phyloP scores from a whole-genome alignment of 2,888 invertebrate genomes.

The Drosophila testacea region DNA sequence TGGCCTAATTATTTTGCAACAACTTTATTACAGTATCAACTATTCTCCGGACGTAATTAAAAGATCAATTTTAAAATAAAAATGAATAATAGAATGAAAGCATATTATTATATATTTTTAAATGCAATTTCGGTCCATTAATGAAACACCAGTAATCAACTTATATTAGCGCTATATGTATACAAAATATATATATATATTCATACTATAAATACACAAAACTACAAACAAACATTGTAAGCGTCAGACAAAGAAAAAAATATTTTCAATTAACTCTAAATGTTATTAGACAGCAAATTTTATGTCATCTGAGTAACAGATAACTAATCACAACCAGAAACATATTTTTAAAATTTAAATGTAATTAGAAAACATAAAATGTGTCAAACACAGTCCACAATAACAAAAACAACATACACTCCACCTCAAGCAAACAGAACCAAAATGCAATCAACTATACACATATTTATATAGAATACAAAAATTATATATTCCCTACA shows the following conservation, averaged over 20 bases:
- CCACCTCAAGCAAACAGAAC: conserved; percentile 24
- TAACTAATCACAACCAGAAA: conserved; percentile 28
- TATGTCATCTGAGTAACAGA: conserved; percentile 46
- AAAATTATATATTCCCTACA: conserved; percentile 16
- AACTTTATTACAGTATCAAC: conserved; percentile 88
- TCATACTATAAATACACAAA: conserved; percentile 11
- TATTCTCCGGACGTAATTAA: conserved; percentile 89
- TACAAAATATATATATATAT: conserved; percentile 38
- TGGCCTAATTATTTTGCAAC: conserved; percentile 79
- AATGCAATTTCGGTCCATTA: conserved; percentile 79
- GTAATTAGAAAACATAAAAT: conserved; percentile 41
- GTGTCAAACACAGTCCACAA: conserved; percentile 51
- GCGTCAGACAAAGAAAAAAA: conserved; percentile 31
- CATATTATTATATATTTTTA: conserved; percentile 63
- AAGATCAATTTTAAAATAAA: conserved; percentile 34
- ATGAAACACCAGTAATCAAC: conserved; percentile 71
- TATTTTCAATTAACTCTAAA: conserved; percentile 64
- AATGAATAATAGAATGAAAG: conserved; percentile 39
- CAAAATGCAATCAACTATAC: conserved; percentile 48
- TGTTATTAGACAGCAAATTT: conserved; percentile 68
- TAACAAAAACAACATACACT: conserved; percentile 25
- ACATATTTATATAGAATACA: conserved; percentile 26
- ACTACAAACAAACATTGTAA: conserved; percentile 41
- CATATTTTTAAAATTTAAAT: conserved; percentile 44
- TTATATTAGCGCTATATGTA: conserved; percentile 64